phyloP scores from a whole-genome alignment of 1,140 invertebrate species.

The Euschistus heros region DNA sequence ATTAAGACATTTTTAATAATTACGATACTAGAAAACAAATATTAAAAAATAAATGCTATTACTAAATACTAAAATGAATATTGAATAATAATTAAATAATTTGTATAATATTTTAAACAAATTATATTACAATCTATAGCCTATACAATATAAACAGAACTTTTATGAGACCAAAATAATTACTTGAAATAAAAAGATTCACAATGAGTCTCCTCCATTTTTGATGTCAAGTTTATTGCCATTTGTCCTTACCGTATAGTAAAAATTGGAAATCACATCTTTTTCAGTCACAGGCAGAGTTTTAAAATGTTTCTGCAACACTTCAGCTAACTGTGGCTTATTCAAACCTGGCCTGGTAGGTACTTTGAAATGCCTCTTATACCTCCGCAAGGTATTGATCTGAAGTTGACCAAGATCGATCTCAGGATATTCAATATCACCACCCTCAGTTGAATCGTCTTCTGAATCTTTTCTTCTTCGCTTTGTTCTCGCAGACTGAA shows the following conservation, averaged over 20 bases:
- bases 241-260: constrained; percentile 92
- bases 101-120: no score
- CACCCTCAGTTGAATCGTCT: constrained; percentile 73
- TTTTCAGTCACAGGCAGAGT: constrained; percentile 88
- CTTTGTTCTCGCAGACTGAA: constrained; percentile 81
- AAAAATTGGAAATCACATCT: constrained; percentile 89
- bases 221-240: constrained; percentile 86
- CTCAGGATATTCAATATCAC: constrained; percentile 77
- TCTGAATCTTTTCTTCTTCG: constrained; percentile 83
- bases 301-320: constrained; percentile 90
- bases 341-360: constrained; percentile 80
- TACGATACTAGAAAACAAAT: no score
- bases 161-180: not conserved
- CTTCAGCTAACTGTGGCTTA: constrained; percentile 90
- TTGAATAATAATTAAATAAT: no score
- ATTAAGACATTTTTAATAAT: no score
- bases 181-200: not conserved
- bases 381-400: constrained; percentile 82
- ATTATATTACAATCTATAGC: no score
- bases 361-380: constrained; percentile 89
- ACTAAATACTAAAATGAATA: no score
- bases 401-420: constrained; percentile 88
- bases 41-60: no score
- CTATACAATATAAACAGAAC: constrained; percentile 1
- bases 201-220: constrained; percentile 44